Evolutionary conservation across 2,888 invertebrate genomes (phyloP), one percentile per base, ranked within the genome.

Genomic region (Elysia crispata): DNA sequence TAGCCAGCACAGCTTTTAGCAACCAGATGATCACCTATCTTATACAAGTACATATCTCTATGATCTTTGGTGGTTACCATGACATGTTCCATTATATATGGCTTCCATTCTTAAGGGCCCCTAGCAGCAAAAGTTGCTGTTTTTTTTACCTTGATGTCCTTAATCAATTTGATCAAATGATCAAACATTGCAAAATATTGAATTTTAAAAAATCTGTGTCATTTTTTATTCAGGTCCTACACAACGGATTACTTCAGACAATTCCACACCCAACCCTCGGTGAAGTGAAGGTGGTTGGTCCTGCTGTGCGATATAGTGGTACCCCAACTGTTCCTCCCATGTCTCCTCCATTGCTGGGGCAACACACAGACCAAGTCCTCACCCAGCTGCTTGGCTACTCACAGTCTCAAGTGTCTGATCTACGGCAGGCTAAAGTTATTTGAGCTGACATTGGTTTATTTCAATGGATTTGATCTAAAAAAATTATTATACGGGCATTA

Each of bases 321-420:
- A 95, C 95, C 0, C 94, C 94, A 0, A 83, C 83, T 3, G 96
- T 97, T 89, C 92, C 93, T 83, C 94, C 95, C 80, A 69, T 83
- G 18, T 77, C 97, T 0, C 98, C 98, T 0, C 98, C 98, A 0
- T 92, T 93, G 11, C 92, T 98, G 33, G 98, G 98, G 0, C 95
- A 98, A 90, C 98, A 99, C 89, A 98, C 98, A 0, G 93, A 93
- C 81, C 94, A 95, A 86, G 94, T 98, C 73, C 93, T 98, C 60
- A 70, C 80, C 11, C 80, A 85, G 0, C n/a, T 91, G 1, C 85
- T 92, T 66, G 82, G 85, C 8, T 79, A 81, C 69, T 76, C 79
- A 11, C 62, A 31, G n/a, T 6, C 50, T 3, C 28, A 5, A 18
- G 49, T 79, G 25, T 5, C 31, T n/a, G 28, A 73, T 25, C 28